Base-by-base conservation (phyloP, 2,113 vertebrate genomes). In the Eptatretus burgeri region DNA sequence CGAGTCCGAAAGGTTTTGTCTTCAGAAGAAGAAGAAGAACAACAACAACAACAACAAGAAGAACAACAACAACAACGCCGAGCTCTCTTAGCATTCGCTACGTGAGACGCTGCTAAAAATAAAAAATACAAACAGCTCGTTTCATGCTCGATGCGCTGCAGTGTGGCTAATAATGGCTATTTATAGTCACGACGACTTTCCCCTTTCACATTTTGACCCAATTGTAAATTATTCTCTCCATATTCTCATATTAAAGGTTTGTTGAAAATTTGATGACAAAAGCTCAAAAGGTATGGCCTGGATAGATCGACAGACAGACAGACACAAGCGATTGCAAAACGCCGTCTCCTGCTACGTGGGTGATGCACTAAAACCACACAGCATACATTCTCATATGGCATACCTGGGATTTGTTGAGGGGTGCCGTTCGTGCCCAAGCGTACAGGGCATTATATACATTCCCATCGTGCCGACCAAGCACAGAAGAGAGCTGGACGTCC, bases 381-480 rank as follows among this genome's bases (percentile, higher is more conserved):
- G 41, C 11, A 7, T 17, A 9, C 3, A n/a, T 16, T 13, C 16
- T 13, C 19, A 13, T 14, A 16, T 20, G 13, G 13, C 68, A 72
- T 66, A 89, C 89, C 86, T 98, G 74, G 51, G 82, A 76, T 71
- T 78, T 73, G 69, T 95, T 98, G 11, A 98, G 74, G 1, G 89
- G 91, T 1, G 91, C 93, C 50, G 72, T 76, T 70, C 80, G 83
- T 66, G 91, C 83, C 91, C 91, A 98, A 63, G 85, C 84, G 50
- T 93, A 98, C 82, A 98, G 73, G 72, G 83, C 75, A 70, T 95
- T 88, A 1, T 98, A 98, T 63, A 95, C 77, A 1, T 95, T 94
- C n/a, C 89, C 91, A 1, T 98, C 91, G 1, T 89, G 89, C 51
- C 86, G 79, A 27, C 89, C 91, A 13, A 98, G 81, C 65, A 82